These are phyloP conservation scores for Sminthurinus aureus DNA, from an alignment of 2,888 invertebrate species.

Conservation along the genomic window DNA sequence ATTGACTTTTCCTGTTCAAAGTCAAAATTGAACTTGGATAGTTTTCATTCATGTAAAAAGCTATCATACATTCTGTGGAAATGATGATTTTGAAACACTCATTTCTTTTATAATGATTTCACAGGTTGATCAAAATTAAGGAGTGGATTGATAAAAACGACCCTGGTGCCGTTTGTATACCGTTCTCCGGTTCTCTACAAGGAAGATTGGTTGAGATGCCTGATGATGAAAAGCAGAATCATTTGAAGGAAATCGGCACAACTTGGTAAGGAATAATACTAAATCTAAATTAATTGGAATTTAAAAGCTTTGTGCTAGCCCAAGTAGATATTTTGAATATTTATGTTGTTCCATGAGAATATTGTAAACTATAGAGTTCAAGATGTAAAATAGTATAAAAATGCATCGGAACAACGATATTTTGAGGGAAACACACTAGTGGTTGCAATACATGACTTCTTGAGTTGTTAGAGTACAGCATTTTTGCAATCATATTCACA, in stretches of 20 bases:
- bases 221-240: conserved; percentile 76
- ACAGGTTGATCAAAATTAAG: conserved; percentile 92
- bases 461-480: too few relatives aligned
- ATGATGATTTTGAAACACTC: background rate
- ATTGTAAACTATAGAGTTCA: background rate
- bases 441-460: too few relatives aligned
- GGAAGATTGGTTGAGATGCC: conserved; percentile 85
- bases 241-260: conserved; percentile 80
- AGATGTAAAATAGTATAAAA: background rate
- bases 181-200: conserved; percentile 95
- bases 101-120: conserved; percentile 31
- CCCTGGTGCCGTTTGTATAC: conserved; percentile 90
- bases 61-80: too few relatives aligned
- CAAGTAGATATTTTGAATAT: background rate
- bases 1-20: conserved; percentile 2
- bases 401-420: background rate
- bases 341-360: background rate
- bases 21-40: conserved; percentile 21
- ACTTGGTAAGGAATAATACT: conserved; percentile 72
- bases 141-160: conserved; percentile 99
- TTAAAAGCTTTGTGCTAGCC: background rate
- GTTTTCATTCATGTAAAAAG: background rate
- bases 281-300: background rate
- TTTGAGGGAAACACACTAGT: too few relatives aligned
- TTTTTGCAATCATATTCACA: background rate